Conservation (phyloP, 2,113 vertebrate species). For the Periophthalmus modestus region DNA sequence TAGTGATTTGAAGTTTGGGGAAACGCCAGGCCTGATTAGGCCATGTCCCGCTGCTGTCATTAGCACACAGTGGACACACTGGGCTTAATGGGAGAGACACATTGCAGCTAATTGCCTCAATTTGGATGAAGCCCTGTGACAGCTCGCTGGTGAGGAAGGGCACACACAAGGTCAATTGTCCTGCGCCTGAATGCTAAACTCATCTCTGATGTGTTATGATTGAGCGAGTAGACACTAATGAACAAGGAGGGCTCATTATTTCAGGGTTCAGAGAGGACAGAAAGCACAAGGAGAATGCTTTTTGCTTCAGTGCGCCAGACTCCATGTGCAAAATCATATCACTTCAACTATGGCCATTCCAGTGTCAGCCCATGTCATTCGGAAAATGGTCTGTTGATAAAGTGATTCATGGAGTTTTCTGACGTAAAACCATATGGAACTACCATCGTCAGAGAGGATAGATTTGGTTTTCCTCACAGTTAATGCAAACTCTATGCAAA, state of each 20-base stretch:
- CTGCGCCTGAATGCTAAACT: conserved; percentile 68
- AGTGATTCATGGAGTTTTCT: conserved; percentile 30
- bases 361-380: conserved; percentile 61
- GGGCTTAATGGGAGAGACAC: conserved; percentile 60
- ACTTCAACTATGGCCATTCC: conserved; percentile 64
- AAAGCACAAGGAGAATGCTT: conserved; percentile 51
- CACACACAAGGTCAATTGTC: conserved; percentile 75
- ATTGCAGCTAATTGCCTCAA: conserved; percentile 68
- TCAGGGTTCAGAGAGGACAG: conserved; percentile 67
- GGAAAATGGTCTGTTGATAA: conserved; percentile 53
- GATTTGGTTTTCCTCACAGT: not conserved
- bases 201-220: conserved; percentile 73
- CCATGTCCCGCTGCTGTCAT: conserved; percentile 66
- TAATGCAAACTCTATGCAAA: not conserved
- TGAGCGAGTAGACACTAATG: conserved; percentile 71
- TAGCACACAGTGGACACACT: conserved; percentile 71
- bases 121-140: conserved; percentile 69
- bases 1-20: conserved; percentile 51
- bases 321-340: conserved; percentile 65
- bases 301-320: conserved; percentile 39
- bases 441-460: not conserved
- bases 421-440: conserved; percentile 16
- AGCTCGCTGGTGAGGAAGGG: conserved; percentile 71
- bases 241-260: conserved; percentile 74
- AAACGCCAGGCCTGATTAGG: conserved; percentile 57